Base-by-base conservation (phyloP, 2,797 vertebrate species). In the Typhlichthys eigenmanni region DNA sequence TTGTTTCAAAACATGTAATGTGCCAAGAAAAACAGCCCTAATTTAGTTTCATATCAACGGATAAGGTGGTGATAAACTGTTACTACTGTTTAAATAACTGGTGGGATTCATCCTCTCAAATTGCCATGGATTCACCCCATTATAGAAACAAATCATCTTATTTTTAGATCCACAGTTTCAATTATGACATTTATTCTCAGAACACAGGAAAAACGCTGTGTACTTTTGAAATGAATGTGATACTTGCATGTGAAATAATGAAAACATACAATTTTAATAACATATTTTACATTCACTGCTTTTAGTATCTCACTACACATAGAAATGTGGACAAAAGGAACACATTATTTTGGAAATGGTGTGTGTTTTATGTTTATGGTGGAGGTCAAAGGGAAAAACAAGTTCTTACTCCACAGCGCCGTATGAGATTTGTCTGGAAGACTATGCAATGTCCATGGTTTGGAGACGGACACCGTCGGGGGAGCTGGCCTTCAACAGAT, bases 391-490 rank as follows among this genome's bases (percentile, higher is more conserved):
- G 64, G 19, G 11, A 54, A 59, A 59, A 32, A 49, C 34, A 12
- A 78, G 62, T 43, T 55, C 72, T 76, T 84, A 29, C 47, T 76
- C 90, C 83, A 38, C 89, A 99, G 97, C 97, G 9, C 98, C 97
- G 8, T 98, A 99, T 88, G 98, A 99, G 93, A 99, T 99, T 87
- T 98, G 98, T 89, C 95, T 95, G 0, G 98, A 99, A 90, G 96
- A 98, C 85, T 96, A 97, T 81, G 92, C 97, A 61, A 95, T 97
- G 88, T 95, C 96, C 7, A 96, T 98, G 96, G 94, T 98, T 86
- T 99, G 98, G 98, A 97, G 95, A 91, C 93, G 96, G 84, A 99
- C 96, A 12, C 95, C 98, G 69, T 97, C 98, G 45, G 98, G 98
- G 16, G 97, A 99, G 72, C 84, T 98, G 83, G 96, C 97, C 74